These are phyloP conservation scores for Strix uralensis DNA, from an alignment of 2,113 vertebrate species.

Conservation along the genomic window DNA sequence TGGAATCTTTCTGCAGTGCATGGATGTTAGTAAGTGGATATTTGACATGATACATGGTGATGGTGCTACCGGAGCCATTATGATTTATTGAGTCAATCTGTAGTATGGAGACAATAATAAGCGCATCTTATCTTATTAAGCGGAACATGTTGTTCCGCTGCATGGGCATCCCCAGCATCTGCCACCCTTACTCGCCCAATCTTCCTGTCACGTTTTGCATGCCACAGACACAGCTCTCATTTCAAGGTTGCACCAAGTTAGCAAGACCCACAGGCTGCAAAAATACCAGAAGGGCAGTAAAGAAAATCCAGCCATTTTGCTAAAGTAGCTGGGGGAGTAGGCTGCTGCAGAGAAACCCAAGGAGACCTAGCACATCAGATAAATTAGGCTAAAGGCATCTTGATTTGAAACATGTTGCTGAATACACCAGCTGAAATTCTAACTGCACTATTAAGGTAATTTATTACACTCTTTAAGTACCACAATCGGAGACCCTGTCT, in stretches of 20 bases:
- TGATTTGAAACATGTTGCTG: constrained; percentile 52
- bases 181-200: background rate
- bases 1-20: background rate
- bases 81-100: constrained; percentile 5
- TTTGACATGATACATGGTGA: background rate
- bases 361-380: background rate
- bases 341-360: background rate
- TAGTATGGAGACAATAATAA: constrained; percentile 1
- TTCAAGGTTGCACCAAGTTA: background rate
- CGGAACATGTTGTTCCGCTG: background rate
- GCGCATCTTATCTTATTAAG: background rate
- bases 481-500: constrained; percentile 29
- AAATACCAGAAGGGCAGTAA: background rate
- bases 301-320: background rate
- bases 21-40: background rate
- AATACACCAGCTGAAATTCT: constrained; percentile 27
- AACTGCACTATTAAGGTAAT: constrained; percentile 37
- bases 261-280: background rate
- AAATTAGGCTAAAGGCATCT: constrained; percentile 32
- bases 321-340: background rate
- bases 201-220: background rate
- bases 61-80: background rate
- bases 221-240: background rate
- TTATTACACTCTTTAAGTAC: constrained; percentile 60
- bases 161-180: background rate